Base-by-base conservation (phyloP, 1,140 invertebrate species). In the Drosophila parvula region DNA sequence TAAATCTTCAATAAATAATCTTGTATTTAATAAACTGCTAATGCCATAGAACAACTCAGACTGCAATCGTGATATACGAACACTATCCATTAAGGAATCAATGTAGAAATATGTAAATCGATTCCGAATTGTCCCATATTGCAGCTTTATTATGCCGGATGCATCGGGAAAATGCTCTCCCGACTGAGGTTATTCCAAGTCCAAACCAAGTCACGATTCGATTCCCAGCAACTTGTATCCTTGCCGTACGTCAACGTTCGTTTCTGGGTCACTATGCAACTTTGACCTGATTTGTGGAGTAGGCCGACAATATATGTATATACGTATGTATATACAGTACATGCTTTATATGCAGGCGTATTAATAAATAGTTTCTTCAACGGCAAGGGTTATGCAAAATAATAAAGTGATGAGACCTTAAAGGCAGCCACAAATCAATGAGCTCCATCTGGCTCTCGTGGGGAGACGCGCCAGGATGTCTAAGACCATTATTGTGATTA, bases 221-320 rank as follows among this genome's bases (percentile, higher is more conserved):
- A 47, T 32, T 30, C 43, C 60, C 60, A 44, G 30, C 80, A 85
- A 78, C 71, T 62, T 69, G 57, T 73, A 78, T 56, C 58, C 47
- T 34, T 63, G 76, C 75, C 55, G 83, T 79, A 75, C 83, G 62
- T 76, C 70, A 78, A 76, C 76, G 61, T 51, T 58, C 45, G 48
- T 69, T 88, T 83, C 79, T 86, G 76, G 83, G 83, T 86, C 83
- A 79, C 64, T 78, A 68, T 84, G 83, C 84, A 88, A 88, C 73
- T 78, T 82, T 86, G 83, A 86, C 83, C 83, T 81, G 79, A 86
- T 89, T 86, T 70, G 65, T 56, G 56, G 60, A 81, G 55, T 81
- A 58, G 64, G 47, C 51, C 48, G 48, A 41, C 45, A 9, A n/a
- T 27, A 53, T 22, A 34, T 51, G 36, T 57, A 40, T 41, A 34